phyloP scores from a whole-genome alignment of 2,888 invertebrate genomes.

The Bembecia ichneumoniformis region DNA sequence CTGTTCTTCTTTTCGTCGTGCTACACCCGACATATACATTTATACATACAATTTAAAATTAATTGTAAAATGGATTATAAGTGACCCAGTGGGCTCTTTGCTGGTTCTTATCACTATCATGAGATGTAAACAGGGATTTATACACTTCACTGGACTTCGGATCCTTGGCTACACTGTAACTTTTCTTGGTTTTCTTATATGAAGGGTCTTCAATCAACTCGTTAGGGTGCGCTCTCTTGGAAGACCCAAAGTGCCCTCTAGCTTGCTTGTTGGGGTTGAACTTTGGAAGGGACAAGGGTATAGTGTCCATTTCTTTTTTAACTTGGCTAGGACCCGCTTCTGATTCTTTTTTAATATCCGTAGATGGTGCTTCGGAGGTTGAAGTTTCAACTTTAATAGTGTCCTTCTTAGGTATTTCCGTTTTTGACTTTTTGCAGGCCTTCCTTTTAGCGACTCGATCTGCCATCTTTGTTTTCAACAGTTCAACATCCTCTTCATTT shows the following conservation, averaged over 20 bases:
- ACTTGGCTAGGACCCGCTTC: conserved; percentile 35
- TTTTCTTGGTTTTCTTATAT: conserved; percentile 82
- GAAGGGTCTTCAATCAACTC: conserved; percentile 75
- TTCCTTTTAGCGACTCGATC: conserved; percentile 78
- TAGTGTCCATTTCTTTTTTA: conserved; percentile 60
- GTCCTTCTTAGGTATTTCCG: conserved; percentile 29
- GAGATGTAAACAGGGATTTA: conserved; percentile 95
- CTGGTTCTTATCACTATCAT: conserved; percentile 88
- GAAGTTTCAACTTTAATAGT: conserved; percentile 32
- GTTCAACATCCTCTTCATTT: conserved; percentile 80
- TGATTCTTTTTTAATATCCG: conserved; percentile 46
- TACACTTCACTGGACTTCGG: conserved; percentile 91
- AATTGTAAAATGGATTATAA: conserved; percentile 96
- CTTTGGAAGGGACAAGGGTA: conserved; percentile 56
- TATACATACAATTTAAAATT: conserved; percentile 21
- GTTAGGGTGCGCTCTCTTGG: conserved; percentile 48
- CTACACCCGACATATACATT: no score
- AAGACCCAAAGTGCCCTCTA: conserved; percentile 58
- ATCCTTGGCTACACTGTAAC: conserved; percentile 91
- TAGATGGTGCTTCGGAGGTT: conserved; percentile 17
- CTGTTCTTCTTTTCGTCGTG: no score
- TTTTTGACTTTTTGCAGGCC: conserved; percentile 74
- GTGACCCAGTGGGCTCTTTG: conserved; percentile 97
- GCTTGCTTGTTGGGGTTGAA: conserved; percentile 55
- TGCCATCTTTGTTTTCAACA: conserved; percentile 76